Evolutionary conservation across 2,888 invertebrate genomes (phyloP), one percentile per base, ranked within the genome.

Genomic region (Macropis europaea): DNA sequence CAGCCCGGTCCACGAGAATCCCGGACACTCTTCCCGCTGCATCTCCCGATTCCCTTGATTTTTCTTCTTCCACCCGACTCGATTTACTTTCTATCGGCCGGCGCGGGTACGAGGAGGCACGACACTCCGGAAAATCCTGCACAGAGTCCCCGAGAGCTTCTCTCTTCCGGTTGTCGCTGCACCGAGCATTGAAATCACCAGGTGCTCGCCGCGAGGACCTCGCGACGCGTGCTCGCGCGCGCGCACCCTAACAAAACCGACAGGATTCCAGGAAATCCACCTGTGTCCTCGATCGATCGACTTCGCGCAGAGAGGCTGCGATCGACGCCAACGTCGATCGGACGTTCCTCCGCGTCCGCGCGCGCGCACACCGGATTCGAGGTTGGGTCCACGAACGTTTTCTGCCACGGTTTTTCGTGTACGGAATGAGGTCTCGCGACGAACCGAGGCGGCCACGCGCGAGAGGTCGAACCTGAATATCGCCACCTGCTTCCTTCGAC

Each of bases 401-500:
- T 48, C 59, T 72, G 79, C 43, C 78, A 76, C 79, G 34, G 68
- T 57, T 72, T n/a, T 67, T 63, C 68, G 56, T 45, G 57, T 52
- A n/a, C 9, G 75, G 74, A 79, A 79, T 76, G 63, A 67, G 75
- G 73, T 73, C 79, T 74, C 62, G 68, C 52, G 66, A 63, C 63
- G 63, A 57, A 68, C 59, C 64, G 61, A 68, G 64, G 47, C 53
- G 59, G 68, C 50, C 61, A 47, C 72, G 72, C 60, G 70, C 74
- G 82, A 73, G 50, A 56, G 63, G 53, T 77, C 69, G 67, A 61
- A 52, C 57, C 77, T 67, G 79, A 77, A 79, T 79, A 73, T 77
- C 63, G 72, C 72, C 83, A 84, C 84, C 84, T 84, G 82, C 76
- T 66, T 79, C 78, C 73, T 69, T 64, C 83, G 81, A 78, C 76